A percentile compares a stretch with the other conserved stretches of the same genome.
Conservation (phyloP, 2,113 vertebrate genomes). For the Dipodomys merriami region DNA sequence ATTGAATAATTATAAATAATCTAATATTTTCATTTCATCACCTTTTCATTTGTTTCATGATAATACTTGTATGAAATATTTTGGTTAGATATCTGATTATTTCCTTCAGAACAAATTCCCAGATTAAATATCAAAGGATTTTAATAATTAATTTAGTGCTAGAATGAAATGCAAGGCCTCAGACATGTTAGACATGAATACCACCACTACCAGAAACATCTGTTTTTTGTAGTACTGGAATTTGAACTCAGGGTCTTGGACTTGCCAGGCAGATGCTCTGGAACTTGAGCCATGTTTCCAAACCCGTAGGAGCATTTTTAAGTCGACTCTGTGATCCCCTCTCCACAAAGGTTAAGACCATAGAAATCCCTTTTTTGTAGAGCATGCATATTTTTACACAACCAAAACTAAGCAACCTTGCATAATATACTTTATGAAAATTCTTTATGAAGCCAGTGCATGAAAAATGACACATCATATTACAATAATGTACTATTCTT, state of each 20-base stretch:
- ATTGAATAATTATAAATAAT: background rate
- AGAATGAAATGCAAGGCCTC: background rate
- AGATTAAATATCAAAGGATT: background rate
- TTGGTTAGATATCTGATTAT: background rate
- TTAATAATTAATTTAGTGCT: background rate
- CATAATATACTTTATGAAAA: background rate
- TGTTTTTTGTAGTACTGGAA: too few relatives aligned
- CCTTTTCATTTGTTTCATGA: background rate
- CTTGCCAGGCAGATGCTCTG: too few relatives aligned
- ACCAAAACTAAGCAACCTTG: background rate
- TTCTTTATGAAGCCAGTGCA: background rate
- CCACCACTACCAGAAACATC: too few relatives aligned
- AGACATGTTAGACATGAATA: too few relatives aligned
- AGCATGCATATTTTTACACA: background rate
- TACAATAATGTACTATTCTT: background rate
- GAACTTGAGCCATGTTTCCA: too few relatives aligned
- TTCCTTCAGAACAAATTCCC: background rate
- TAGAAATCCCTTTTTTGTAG: background rate
- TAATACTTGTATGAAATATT: constrained; percentile 7
- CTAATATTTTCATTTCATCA: constrained; percentile 10
- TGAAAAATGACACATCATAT: constrained; percentile 21
- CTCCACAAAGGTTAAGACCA: background rate
- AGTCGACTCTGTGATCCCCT: background rate
- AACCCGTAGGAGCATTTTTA: background rate
- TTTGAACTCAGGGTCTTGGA: too few relatives aligned